Percentiles rank a stretch among this genome's conserved stretches.
Conservation (phyloP, 1,140 invertebrate genomes). For the Achatina immaculata region DNA sequence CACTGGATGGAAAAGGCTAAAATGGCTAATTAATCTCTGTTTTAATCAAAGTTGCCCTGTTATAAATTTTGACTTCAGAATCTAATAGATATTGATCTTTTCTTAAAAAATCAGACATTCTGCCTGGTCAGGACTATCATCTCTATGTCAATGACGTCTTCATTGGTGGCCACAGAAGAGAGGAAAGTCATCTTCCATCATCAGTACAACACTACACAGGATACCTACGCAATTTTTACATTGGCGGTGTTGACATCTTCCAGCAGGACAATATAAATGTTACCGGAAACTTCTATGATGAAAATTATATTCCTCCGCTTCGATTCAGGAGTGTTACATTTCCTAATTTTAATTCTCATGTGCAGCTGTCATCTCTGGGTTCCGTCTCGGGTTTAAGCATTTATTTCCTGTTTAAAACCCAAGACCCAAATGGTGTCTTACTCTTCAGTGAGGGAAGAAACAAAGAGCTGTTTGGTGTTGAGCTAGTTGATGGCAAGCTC, state of each 20-base stretch:
- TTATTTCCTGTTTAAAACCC: conserved; percentile 65
- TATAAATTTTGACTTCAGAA: neutral
- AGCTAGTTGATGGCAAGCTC: conserved; percentile 78
- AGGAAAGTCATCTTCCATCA: neutral
- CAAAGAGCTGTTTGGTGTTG: conserved; percentile 93
- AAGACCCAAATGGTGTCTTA: conserved; percentile 84
- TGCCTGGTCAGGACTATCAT: conserved; percentile 45
- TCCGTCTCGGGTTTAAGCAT: conserved; percentile 46
- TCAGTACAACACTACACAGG: conserved; percentile 52
- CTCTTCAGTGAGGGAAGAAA: conserved; percentile 93
- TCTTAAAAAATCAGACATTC: conserved; percentile 42
- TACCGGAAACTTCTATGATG: neutral
- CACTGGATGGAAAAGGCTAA: too few species aligned
- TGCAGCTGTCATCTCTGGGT: conserved; percentile 51
- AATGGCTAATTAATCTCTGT: too few species aligned
- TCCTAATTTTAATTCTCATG: conserved; percentile 45
- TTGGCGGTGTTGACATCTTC: conserved; percentile 54
- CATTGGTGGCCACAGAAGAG: conserved; percentile 42
- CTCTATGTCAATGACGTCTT: conserved; percentile 43
- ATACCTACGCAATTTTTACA: conserved; percentile 60
- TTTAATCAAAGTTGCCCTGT: too few species aligned
- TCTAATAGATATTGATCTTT: neutral
- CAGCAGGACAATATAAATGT: neutral
- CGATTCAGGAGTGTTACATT: conserved; percentile 59
- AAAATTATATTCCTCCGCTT: conserved; percentile 37